phyloP scores from a whole-genome alignment of 2,888 invertebrate genomes.

The Eilema griseolum region DNA sequence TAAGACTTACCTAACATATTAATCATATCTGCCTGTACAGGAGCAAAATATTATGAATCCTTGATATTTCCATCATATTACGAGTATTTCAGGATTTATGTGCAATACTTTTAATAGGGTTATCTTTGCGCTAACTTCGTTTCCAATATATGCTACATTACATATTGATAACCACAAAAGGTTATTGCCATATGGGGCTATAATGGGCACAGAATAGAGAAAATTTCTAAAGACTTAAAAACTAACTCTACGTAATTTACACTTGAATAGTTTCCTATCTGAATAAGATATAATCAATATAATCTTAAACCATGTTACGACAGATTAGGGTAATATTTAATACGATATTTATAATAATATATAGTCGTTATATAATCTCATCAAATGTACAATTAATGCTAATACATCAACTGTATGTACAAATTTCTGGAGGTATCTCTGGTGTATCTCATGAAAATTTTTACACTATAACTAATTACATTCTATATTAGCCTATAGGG shows the following conservation, averaged over 20 bases:
- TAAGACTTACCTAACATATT: neutral
- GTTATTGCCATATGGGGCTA: neutral
- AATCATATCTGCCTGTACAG: too few relatives aligned
- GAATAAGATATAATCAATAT: slow-evolving; percentile 9
- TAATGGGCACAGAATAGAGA: neutral
- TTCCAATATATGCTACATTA: neutral
- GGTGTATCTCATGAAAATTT: slow-evolving; percentile 54
- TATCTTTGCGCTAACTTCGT: too few relatives aligned
- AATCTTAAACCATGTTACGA: slow-evolving; percentile 25
- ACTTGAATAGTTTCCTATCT: neutral
- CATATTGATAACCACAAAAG: neutral
- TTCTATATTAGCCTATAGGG: slow-evolving; percentile 28
- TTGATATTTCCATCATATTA: neutral
- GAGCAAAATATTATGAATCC: neutral
- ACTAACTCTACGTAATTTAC: neutral
- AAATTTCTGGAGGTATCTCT: slow-evolving; percentile 51
- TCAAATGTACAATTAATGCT: slow-evolving; percentile 39
- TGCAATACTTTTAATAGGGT: too few relatives aligned
- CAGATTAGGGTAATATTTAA: slow-evolving; percentile 15
- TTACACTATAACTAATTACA: slow-evolving; percentile 32
- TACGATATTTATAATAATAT: neutral
- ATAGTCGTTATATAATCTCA: slow-evolving; percentile 28
- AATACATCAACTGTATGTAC: slow-evolving; percentile 49
- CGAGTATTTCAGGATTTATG: too few relatives aligned
- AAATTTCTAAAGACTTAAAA: neutral